Evolutionary conservation across 2,888 invertebrate species (phyloP).

Genomic region (Xiphydria camelus): DNA sequence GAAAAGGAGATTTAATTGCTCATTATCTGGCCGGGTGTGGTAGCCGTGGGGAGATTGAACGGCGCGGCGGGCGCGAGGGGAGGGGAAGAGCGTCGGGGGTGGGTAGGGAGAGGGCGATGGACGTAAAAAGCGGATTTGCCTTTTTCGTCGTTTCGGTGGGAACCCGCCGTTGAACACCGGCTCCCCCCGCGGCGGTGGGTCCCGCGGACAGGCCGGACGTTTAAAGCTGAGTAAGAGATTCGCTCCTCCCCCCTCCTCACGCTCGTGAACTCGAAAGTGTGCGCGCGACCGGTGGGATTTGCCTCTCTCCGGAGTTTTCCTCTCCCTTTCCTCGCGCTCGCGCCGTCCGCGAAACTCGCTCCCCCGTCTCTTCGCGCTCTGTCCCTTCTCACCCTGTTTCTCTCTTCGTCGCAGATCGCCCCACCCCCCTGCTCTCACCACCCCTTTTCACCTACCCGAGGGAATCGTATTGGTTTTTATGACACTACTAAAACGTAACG

Average conservation of each 20-base stretch:
- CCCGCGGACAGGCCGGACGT: not conserved
- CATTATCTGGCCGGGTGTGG: too few species aligned
- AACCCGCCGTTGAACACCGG: too few species aligned
- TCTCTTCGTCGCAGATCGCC: slow-evolving; percentile 6
- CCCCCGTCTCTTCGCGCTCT: too few species aligned
- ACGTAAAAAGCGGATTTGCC: not conserved
- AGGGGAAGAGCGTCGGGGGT: too few species aligned
- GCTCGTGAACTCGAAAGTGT: not conserved
- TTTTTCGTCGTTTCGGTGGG: not conserved
- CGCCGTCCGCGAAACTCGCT: too few species aligned
- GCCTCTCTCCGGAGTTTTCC: not conserved
- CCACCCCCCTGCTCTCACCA: not conserved
- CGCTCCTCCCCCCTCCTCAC: slow-evolving; percentile 9
- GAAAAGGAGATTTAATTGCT: not conserved
- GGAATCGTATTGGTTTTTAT: slow-evolving; percentile 9
- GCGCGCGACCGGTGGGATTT: slow-evolving; percentile 4
- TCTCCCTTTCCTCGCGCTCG: slow-evolving; percentile 2
- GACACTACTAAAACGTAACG: slow-evolving; percentile 12
- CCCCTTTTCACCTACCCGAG: not conserved
- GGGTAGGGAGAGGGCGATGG: too few species aligned
- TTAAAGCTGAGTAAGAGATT: slow-evolving; percentile 20
- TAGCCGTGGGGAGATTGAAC: too few species aligned
- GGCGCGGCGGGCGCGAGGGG: too few species aligned
- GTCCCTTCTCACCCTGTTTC: too few species aligned
- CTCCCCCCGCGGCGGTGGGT: not conserved